These are phyloP conservation scores for Notolepis coatsorum DNA, from an alignment of 2,797 vertebrate genomes.

Conservation along the genomic window DNA sequence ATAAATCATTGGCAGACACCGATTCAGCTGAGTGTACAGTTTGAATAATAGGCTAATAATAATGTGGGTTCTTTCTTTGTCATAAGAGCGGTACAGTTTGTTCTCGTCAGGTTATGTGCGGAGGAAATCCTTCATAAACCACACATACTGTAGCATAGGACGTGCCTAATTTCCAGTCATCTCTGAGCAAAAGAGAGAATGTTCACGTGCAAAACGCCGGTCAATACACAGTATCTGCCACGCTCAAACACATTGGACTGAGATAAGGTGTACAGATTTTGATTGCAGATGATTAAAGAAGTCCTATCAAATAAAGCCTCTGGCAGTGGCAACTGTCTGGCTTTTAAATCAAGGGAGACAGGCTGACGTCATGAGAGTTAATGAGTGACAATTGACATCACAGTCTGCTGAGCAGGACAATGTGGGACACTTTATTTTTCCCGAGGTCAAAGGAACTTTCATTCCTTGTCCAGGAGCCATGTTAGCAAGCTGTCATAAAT, in stretches of 20 bases:
- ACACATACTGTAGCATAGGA: background rate
- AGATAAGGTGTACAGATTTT: slow-evolving; percentile 21
- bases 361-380: no score
- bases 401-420: slow-evolving; percentile 1
- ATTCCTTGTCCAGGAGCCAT: background rate
- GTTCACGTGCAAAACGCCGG: background rate
- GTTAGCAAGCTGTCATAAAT: slow-evolving; percentile 4
- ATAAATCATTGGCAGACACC: no score
- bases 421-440: background rate
- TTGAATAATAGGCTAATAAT: no score
- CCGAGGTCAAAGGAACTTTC: background rate
- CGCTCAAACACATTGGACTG: background rate
- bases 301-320: slow-evolving; percentile 12
- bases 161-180: background rate
- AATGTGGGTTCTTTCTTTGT: no score
- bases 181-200: background rate
- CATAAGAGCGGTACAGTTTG: no score
- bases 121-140: no score
- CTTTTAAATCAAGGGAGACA: slow-evolving; percentile 42
- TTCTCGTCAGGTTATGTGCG: no score
- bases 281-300: slow-evolving; percentile 11
- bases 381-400: no score
- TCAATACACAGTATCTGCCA: no score
- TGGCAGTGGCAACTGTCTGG: slow-evolving; percentile 32
- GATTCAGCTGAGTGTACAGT: no score